Evolutionary conservation across 2,797 vertebrate species (phyloP), one percentile per base, ranked within the genome.

Genomic region (Mionectes olivaceus): DNA sequence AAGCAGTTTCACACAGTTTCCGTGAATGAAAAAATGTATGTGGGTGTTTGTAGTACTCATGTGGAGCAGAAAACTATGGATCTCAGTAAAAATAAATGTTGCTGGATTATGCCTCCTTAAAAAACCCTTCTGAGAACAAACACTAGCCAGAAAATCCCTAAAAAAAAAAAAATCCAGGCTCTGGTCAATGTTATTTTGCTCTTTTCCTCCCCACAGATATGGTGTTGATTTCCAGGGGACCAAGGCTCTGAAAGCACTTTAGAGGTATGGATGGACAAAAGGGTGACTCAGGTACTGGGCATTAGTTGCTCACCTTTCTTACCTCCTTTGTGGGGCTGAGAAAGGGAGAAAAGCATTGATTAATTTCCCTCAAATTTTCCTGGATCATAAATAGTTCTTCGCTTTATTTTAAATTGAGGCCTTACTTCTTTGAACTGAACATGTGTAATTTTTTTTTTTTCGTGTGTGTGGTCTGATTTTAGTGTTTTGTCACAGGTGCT

Each of bases 11-110:
- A 43, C 46, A 46, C 41, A 32, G 30, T 82, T 86, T 94, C 56
- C 0, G 0, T 93, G 74, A 93, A 84, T 63, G 41, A 91, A 94
- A 94, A 83, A 94, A 89, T 84, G 28, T 55, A 32, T 55, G 44
- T 84, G 55, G 37, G 22, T 67, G 47, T 86, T 88, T 32, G 24
- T 8, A 44, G 50, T 76, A 79, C 55, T 82, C 80, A 55, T 41
- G 5, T 37, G 32, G 63, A 89, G 37, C 23, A 85, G 67, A 69
- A 73, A 90, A 85, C 25, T 33, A 13, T 25, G 12, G 22, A 85
- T 9, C 41, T 73, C 41, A 69, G 28, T 84, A 79, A 94, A 95
- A 69, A 83, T 81, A 80, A 63, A 70, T 19, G 47, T 52, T 90
- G 11, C 39, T 87, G 49, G 19, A 85, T 81, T 81, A 81, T 67